phyloP scores from a whole-genome alignment of 1,140 invertebrate species.

The Euura saliciscinereae region DNA sequence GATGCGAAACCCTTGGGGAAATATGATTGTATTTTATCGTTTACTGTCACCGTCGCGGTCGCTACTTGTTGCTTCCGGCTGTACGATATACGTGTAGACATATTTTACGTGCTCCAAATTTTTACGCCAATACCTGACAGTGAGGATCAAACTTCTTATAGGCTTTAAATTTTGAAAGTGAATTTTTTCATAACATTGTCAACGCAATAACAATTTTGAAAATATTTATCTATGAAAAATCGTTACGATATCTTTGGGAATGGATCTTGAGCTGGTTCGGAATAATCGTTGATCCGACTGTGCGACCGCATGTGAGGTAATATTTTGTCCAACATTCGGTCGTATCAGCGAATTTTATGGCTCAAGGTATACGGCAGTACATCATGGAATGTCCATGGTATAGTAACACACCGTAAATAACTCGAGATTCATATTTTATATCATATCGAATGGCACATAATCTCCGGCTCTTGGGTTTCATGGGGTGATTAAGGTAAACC shows the following conservation, averaged over 20 bases:
- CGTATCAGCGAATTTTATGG: not conserved
- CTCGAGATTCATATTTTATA: not conserved
- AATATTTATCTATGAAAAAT: no score
- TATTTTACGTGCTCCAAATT: not conserved
- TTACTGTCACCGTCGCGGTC: not conserved
- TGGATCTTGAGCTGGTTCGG: not conserved
- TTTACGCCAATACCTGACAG: not conserved
- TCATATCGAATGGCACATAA: not conserved
- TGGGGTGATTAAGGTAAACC: not conserved
- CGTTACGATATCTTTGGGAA: no score
- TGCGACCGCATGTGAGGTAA: not conserved
- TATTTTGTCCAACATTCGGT: not conserved
- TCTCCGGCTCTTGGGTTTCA: not conserved
- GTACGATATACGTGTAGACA: not conserved
- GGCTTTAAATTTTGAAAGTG: no score
- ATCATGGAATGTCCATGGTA: not conserved
- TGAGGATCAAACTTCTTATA: no score
- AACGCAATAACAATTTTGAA: no score
- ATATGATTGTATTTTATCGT: constrained; percentile 7
- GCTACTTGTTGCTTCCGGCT: constrained; percentile 5
- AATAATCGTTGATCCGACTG: not conserved
- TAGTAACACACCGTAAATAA: constrained; percentile 3
- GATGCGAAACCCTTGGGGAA: constrained; percentile 1
- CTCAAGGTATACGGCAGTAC: not conserved
- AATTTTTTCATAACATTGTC: no score